Evolutionary conservation across 2,113 vertebrate species (phyloP), one percentile per base, ranked within the genome.

Genomic region (Misgurnus mizolepis): DNA sequence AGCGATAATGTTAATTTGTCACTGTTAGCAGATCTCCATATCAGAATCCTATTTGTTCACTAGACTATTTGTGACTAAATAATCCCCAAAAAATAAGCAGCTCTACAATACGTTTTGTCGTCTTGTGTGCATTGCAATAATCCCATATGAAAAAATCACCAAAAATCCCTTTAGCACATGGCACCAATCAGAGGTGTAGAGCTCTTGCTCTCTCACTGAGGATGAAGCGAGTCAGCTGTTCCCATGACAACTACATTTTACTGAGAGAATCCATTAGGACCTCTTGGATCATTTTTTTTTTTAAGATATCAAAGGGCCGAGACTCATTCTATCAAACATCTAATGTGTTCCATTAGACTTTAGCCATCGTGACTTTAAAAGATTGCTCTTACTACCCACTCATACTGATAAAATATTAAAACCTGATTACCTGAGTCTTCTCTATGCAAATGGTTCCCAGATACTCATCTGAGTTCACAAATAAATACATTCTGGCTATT

Each of bases 231-330:
- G 49, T 45, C 67, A 7, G 27, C 83, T 77, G 88, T 91, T 92
- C 86, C 89, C 88, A 78, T 88, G 89, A 88, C 88, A 88, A 91
- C 90, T 76, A 76, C 79, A 86, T 88, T 84, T 88, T 45, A 67
- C 69, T 67, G 79, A 67, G 67, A 72, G 15, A 40, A 73, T 22
- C 14, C 34, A 85, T n/a, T 78, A 72, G 11, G 6, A 68, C 18
- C 3, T 22, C 56, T 65, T 40, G 65, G 64, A 60, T 76, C 67
- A 60, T 79, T 83, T 45, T 61, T 45, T 61, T 65, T 43, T 61
- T 55, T 64, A 45, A 45, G 34, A 78, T 50, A 77, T 84, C 53
- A 66, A 6, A 17, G 6, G 79, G 56, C n/a, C 85, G 6, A 55
- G n/a, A 10, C 53, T 72, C 43, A 7, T 61, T 73, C 62, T 77